Evolutionary conservation across 2,113 vertebrate species (phyloP).

Genomic region (Apeltes quadracus): DNA sequence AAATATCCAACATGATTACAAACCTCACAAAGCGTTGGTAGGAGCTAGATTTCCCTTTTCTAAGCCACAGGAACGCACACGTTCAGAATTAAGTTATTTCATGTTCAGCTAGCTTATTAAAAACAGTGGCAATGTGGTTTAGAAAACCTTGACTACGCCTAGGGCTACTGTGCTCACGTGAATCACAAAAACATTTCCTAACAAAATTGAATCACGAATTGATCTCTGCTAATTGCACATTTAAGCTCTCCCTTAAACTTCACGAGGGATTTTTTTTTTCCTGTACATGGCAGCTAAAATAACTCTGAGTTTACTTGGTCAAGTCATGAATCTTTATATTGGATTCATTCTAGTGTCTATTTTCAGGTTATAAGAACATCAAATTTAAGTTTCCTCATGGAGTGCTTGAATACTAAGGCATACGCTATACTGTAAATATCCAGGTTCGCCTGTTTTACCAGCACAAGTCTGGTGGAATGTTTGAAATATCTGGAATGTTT

Average conservation of each 20-base stretch:
- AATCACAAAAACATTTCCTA: slow-evolving; percentile 41
- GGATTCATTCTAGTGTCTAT: slow-evolving; percentile 3
- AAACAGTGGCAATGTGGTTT: slow-evolving; percentile 31
- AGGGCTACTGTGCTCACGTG: slow-evolving; percentile 36
- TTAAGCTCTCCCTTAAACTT: slow-evolving; percentile 31
- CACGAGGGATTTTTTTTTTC: slow-evolving; percentile 17
- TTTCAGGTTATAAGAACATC: slow-evolving; percentile 18
- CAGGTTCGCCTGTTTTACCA: slow-evolving; percentile 27
- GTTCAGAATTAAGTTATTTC: slow-evolving; percentile 5
- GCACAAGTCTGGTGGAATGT: slow-evolving; percentile 77
- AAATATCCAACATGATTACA: slow-evolving; percentile 40
- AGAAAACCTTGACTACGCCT: slow-evolving; percentile 26
- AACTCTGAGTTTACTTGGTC: slow-evolving; percentile 19
- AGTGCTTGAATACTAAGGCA: slow-evolving; percentile 29
- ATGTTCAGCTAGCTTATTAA: slow-evolving; percentile 21
- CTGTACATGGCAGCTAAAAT: slow-evolving; percentile 54
- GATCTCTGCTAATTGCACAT: slow-evolving; percentile 45
- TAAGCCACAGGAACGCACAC: slow-evolving; percentile 47
- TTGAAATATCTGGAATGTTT: slow-evolving; percentile 80
- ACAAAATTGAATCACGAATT: slow-evolving; percentile 29
- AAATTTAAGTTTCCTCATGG: slow-evolving; percentile 9
- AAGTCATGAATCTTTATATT: slow-evolving; percentile 26
- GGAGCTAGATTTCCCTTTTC: slow-evolving; percentile 25
- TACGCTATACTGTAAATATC: slow-evolving; percentile 21
- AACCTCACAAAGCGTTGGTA: slow-evolving; percentile 44